Evolutionary conservation across 1,140 invertebrate species (phyloP).

Genomic region (Tachypleus tridentatus): DNA sequence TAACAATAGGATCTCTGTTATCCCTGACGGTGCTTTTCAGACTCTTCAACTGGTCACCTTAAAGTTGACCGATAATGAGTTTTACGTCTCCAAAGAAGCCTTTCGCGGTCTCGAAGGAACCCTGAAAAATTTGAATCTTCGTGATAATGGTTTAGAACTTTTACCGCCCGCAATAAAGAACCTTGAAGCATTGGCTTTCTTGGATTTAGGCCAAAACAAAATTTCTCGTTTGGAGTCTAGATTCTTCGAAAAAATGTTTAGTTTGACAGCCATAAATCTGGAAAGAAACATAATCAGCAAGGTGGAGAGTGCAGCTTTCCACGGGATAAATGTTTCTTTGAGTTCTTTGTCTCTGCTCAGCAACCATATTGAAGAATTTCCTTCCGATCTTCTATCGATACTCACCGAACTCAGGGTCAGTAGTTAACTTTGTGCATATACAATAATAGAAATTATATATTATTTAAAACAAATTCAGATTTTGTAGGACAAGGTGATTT

Average conservation of each 20-base stretch:
- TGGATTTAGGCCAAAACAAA: constrained; percentile 82
- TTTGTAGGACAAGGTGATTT: too few species aligned
- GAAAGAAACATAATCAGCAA: constrained; percentile 74
- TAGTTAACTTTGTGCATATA: constrained; percentile 3
- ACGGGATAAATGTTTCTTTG: constrained; percentile 65
- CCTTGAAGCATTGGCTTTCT: constrained; percentile 64
- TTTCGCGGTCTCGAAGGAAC: constrained; percentile 64
- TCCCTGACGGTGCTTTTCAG: constrained; percentile 48
- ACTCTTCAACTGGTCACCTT: constrained; percentile 50
- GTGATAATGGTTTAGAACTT: constrained; percentile 63
- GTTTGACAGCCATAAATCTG: constrained; percentile 78
- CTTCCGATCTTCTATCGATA: constrained; percentile 57
- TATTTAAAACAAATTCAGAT: too few species aligned
- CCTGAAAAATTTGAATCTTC: constrained; percentile 80
- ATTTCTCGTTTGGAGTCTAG: constrained; percentile 37
- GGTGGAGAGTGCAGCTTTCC: constrained; percentile 61
- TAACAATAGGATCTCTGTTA: constrained; percentile 57
- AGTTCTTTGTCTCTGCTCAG: constrained; percentile 82
- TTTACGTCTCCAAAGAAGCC: constrained; percentile 47
- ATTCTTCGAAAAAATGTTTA: constrained; percentile 23
- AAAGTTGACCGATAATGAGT: constrained; percentile 64
- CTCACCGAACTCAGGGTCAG: constrained; percentile 65
- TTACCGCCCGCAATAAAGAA: constrained; percentile 65
- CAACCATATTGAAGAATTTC: constrained; percentile 75
- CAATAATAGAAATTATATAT: too few species aligned